Conservation (phyloP, 2,888 invertebrate genomes). For the Nematopogon swammerdamellus region DNA sequence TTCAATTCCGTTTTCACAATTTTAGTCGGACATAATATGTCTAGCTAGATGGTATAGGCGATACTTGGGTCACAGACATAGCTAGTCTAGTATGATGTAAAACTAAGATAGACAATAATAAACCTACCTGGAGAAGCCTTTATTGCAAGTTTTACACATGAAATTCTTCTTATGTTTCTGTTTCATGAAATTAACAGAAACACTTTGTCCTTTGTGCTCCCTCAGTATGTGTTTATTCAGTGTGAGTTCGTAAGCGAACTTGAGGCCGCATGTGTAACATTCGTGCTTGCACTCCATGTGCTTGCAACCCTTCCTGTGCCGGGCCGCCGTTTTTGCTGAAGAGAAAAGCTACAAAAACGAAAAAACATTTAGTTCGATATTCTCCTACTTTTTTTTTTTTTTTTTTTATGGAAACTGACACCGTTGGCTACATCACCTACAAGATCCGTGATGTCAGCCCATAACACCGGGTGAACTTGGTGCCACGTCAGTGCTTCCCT, state of each 20-base stretch:
- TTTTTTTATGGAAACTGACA: too few relatives aligned
- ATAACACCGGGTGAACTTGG: too few relatives aligned
- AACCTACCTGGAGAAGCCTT: slow-evolving; percentile 55
- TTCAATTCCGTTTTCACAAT: too few relatives aligned
- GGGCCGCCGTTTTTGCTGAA: slow-evolving; percentile 42
- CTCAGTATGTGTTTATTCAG: slow-evolving; percentile 45
- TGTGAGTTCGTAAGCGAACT: slow-evolving; percentile 43
- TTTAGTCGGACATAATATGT: too few relatives aligned
- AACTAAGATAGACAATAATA: too few relatives aligned
- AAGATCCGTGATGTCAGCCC: too few relatives aligned
- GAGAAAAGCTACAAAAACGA: slow-evolving; percentile 32
- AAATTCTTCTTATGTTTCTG: slow-evolving; percentile 27
- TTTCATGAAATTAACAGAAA: slow-evolving; percentile 37
- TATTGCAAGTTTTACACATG: slow-evolving; percentile 61
- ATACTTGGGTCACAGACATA: too few relatives aligned
- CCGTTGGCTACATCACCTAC: too few relatives aligned
- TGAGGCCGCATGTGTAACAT: slow-evolving; percentile 36
- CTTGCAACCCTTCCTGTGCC: slow-evolving; percentile 40
- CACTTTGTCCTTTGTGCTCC: slow-evolving; percentile 39
- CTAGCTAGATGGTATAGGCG: too few relatives aligned
- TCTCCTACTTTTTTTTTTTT: too few relatives aligned
- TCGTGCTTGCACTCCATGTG: slow-evolving; percentile 31
- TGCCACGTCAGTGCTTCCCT: too few relatives aligned
- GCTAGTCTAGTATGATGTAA: too few relatives aligned
- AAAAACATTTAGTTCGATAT: background rate